Base-by-base conservation (phyloP, 2,113 vertebrate species). In the Lycocorax pyrrhopterus region DNA sequence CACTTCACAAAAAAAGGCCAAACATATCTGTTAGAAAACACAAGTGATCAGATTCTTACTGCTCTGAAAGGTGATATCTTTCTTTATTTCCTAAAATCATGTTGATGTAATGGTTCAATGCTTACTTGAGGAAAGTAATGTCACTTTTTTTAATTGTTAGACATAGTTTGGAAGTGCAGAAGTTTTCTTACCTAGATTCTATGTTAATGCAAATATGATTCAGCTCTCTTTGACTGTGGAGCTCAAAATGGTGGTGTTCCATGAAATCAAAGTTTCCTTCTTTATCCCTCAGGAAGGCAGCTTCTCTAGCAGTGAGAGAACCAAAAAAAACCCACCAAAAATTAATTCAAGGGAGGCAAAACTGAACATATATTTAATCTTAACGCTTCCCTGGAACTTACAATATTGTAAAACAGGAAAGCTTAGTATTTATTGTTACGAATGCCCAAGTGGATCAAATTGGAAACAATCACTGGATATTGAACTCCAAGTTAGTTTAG, bases 401-500 rank as follows among this genome's bases (percentile, higher is more conserved):
- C 43, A 93, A 51, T 85, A 60, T 47, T 84, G 27, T 96, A 96
- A 92, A 93, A 71, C 66, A 81, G 91, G 71, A 96, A 79, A 85
- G 68, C 49, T 92, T 93, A 93, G 68, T 58, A 68, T 87, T 94
- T 92, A 89, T 62, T 82, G 29, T 83, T 71, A 49, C 35, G 4
- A 96, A 84, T 84, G 25, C 68, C 68, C 87, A 87, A 88, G 49
- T 84, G 71, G 67, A 71, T 93, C 83, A 33, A 74, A 80, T 30
- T 96, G 92, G 84, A 87, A 94, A 80, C 37, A 87, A 88, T 30
- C 53, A 52, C 62, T 91, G 49, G 29, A n/a, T 89, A 96, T 90
- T 15, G 10, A 89, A 80, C 73, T 81, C 94, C 79, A 51, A 79
- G 52, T 64, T 92, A 87, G 66, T 53, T 79, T 21, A 83, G 51